These are phyloP conservation scores for Andrena bicolor DNA, from an alignment of 2,888 invertebrate species.

Conservation along the genomic window DNA sequence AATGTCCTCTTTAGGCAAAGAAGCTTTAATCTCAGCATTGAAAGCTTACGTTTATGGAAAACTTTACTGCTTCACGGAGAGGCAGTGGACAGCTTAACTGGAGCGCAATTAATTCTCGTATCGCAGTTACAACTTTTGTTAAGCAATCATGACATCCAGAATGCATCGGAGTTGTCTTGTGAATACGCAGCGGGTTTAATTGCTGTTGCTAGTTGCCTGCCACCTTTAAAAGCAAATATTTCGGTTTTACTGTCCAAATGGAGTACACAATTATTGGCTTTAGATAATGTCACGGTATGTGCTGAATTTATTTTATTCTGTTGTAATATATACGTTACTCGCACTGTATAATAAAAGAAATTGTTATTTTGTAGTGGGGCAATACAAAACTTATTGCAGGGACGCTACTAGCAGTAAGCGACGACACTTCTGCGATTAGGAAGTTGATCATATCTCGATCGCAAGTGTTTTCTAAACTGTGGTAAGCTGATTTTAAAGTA, in stretches of 20 bases:
- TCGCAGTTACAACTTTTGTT: constrained; percentile 79
- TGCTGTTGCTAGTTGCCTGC: constrained; percentile 72
- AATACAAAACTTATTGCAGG: constrained; percentile 78
- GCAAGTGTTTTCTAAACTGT: constrained; percentile 74
- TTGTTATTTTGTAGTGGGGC: constrained; percentile 74
- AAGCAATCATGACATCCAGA: constrained; percentile 77
- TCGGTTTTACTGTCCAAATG: constrained; percentile 78
- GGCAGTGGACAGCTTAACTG: constrained; percentile 77
- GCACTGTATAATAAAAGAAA: background rate
- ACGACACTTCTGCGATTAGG: constrained; percentile 66
- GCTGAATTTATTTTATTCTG: constrained; percentile 10
- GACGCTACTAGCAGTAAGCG: constrained; percentile 71
- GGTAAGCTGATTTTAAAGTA: constrained; percentile 67
- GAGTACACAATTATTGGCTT: constrained; percentile 76
- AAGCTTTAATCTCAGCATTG: constrained; percentile 76
- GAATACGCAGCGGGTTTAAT: constrained; percentile 81
- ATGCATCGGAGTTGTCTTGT: constrained; percentile 77
- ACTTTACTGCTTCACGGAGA: constrained; percentile 74
- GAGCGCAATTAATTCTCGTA: constrained; percentile 74
- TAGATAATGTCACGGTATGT: constrained; percentile 74
- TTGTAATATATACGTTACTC: background rate
- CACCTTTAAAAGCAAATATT: constrained; percentile 70
- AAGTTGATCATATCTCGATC: constrained; percentile 71
- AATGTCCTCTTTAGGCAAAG: constrained; percentile 60
- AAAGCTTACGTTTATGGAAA: constrained; percentile 81